phyloP scores from a whole-genome alignment of 2,113 vertebrate genomes.

The Amblyornis subalaris region DNA sequence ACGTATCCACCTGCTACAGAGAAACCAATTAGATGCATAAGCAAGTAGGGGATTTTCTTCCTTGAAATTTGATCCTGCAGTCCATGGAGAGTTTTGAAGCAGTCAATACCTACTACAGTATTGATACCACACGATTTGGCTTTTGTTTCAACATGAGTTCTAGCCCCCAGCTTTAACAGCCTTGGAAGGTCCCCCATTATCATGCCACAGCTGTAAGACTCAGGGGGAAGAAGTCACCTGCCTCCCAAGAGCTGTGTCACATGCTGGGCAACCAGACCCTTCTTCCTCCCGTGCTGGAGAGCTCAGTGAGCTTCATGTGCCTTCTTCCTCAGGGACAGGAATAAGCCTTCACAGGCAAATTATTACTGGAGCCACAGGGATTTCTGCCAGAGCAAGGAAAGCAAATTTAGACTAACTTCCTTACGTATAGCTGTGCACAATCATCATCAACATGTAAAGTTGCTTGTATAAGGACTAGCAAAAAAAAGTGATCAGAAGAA shows the following conservation, averaged over 20 bases:
- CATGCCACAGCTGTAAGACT: neutral
- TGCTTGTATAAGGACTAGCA: neutral
- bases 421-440: neutral
- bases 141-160: neutral
- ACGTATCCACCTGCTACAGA: conserved; percentile 1
- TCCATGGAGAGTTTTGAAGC: neutral
- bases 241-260: neutral
- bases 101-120: neutral
- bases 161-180: neutral
- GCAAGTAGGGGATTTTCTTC: neutral
- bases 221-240: neutral
- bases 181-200: neutral
- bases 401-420: neutral
- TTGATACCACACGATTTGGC: neutral
- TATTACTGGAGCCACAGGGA: neutral
- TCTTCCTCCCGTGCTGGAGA: neutral
- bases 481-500: neutral
- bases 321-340: neutral
- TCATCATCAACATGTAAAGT: neutral
- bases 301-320: rapidly evolving
- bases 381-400: neutral
- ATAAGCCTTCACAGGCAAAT: neutral
- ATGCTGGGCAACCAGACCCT: rapidly evolving
- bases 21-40: neutral
- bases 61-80: neutral